A percentile compares a stretch with the other conserved stretches of the same genome.
phyloP scores from a whole-genome alignment of 2,113 vertebrate species.

The Ploceus nigricollis region DNA sequence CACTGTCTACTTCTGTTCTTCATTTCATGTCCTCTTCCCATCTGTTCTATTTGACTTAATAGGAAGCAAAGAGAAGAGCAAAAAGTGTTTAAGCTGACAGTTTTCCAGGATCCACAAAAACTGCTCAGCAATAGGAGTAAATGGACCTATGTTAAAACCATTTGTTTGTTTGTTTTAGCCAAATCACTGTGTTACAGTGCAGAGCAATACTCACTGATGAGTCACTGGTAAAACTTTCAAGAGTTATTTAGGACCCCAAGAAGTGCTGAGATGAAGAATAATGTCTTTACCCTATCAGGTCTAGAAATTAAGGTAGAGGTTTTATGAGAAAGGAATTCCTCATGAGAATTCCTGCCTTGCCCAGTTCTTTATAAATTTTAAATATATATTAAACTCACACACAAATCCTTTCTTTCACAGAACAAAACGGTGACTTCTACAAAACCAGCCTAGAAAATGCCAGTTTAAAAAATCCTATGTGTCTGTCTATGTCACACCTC shows the following conservation, averaged over 20 bases:
- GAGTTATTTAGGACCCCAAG: neutral
- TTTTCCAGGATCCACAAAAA: neutral
- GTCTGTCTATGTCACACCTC: neutral
- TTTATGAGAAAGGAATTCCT: neutral
- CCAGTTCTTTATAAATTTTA: neutral
- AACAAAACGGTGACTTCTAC: neutral
- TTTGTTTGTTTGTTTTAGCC: neutral
- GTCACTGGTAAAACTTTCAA: neutral
- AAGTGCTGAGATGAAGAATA: neutral
- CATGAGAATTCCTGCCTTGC: neutral
- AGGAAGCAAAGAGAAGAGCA: neutral
- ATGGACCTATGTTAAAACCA: neutral
- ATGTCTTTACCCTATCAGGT: neutral
- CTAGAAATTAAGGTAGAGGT: neutral
- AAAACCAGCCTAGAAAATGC: neutral
- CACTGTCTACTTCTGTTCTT: conserved; percentile 41
- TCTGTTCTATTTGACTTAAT: conserved; percentile 40
- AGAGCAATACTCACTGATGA: neutral
- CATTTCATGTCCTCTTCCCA: conserved; percentile 25
- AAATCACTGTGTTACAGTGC: neutral
- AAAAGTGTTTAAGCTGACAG: neutral
- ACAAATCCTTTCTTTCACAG: neutral
- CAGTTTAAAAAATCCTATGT: neutral
- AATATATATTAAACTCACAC: neutral
- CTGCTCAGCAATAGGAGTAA: neutral